A percentile compares a stretch with the other conserved stretches of the same genome.
Evolutionary conservation across 2,797 vertebrate genomes (phyloP).

Genomic region (Lagorchestes hirsutus): DNA sequence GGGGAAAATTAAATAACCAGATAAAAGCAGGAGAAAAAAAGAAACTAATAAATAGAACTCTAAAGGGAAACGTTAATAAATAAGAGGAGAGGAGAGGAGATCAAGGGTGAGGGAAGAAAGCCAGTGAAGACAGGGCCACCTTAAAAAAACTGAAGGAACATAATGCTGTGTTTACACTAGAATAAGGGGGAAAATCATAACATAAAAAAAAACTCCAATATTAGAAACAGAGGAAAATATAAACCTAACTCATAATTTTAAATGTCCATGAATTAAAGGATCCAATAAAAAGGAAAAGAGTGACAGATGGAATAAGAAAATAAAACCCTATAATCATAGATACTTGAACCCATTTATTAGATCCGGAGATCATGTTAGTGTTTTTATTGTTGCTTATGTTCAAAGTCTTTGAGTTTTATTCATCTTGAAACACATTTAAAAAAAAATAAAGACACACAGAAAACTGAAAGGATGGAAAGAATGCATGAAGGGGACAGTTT

Average conservation of each 20-base stretch:
- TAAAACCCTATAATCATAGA: background rate
- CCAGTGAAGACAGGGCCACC: background rate
- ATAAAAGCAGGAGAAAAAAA: background rate
- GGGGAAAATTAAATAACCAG: background rate
- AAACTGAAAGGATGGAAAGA: background rate
- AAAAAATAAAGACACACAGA: background rate
- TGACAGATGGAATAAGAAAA: background rate
- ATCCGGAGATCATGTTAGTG: background rate
- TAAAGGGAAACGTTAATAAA: background rate
- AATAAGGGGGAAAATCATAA: background rate
- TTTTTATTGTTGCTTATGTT: background rate
- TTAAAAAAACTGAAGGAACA: background rate
- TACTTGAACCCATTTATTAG: background rate
- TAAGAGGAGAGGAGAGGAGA: background rate
- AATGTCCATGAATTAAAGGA: background rate
- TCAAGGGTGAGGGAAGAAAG: background rate
- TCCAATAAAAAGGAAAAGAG: background rate
- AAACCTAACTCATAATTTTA: background rate
- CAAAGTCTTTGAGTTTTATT: background rate
- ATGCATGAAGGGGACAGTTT: background rate
- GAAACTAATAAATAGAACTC: background rate
- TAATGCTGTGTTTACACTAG: background rate
- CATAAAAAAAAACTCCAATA: background rate
- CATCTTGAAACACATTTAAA: background rate
- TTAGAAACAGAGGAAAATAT: background rate